Base-by-base conservation (phyloP, 2,888 invertebrate species). In the Linnaemya tessellans region DNA sequence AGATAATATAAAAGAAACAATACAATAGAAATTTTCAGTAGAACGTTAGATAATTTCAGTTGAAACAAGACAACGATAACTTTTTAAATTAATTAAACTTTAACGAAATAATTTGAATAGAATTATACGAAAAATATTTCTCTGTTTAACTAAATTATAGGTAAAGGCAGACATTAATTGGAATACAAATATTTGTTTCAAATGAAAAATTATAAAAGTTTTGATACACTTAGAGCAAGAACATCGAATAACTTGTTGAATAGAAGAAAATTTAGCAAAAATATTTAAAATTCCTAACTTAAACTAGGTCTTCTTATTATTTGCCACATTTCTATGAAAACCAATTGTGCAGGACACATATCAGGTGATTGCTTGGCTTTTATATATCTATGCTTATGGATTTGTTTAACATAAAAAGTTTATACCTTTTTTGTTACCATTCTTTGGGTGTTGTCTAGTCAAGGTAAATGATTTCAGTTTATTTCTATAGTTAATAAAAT, bases 91-190 rank as follows among this genome's bases (percentile, higher is more conserved):
- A 56, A 67, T 49, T 38, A 49, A 67, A 49, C 41, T 51, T 38
- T 46, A 56, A 58, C 5, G 51, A 46, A 43, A 60, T 81, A 80
- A 80, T 80, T 71, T 71, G 77, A 80, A 84, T 84, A 78, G 73
- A 81, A 84, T 84, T 84, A 78, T 78, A 78, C 80, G 8, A 80
- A 78, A 74, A 75, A 71, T 60, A 70, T 46, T 62, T 43, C 35
- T 10, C 25, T 35, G 22, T 15, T 58, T 10, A 10, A 18, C 11
- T 22, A 38, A 64, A 30, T 1, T 0, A 22, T 18, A 20, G 51
- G 18, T 10, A 51, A 51, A 8, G 10, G 51, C 49, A 20, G 18
- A 30, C 22, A 41, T 3, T 11, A 13, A 38, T 1, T 0, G n/a
- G 9, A 43, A 25, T 25, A 18, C 25, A 38, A 46, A 25, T 8